Base-by-base conservation (phyloP, 2,888 invertebrate genomes). In the Scelioninae gen. 1 region DNA sequence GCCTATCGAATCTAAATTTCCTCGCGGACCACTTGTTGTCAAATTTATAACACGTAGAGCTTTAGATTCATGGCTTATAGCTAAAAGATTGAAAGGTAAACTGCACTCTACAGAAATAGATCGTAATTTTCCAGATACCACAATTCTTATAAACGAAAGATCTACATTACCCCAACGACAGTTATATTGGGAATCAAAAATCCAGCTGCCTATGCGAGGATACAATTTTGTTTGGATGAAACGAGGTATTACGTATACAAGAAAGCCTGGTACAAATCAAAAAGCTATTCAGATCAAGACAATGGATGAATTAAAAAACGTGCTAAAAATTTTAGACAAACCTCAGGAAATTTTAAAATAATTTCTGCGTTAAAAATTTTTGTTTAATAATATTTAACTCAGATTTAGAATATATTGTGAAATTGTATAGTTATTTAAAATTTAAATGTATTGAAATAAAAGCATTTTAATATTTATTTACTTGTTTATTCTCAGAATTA, bases 221-320 rank as follows among this genome's bases (percentile, higher is more conserved):
- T 60, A 43, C n/a, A 40, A 60, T 2, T 23, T n/a, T 2, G n/a
- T 60, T 23, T 60, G 58, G 58, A 60, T 60, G 58, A 60, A n/a
- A 43, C 40, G 58, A 29, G 58, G 58, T n/a, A n/a, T 11, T 29
- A 60, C 58, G 10, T 60, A 43, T 9, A 43, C 43, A n/a, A 60
- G 9, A n/a, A 60, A 43, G 6, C 11, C 49, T 2, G 10, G 23
- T 29, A 29, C 4, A 2, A 43, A 29, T 23, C 43, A 43, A n/a
- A 0, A 15, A 8, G 6, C 9, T 1, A 1, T 58, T 4, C 5
- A 29, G 13, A 3, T 60, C 10, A 60, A 13, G 13, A 43, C 43
- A 11, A 60, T 29, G 16, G 11, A 16, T 3, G 56, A 56, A 10
- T 23, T 56, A 6, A 7, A 34, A 3, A 10, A 34, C 5, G 0